These are phyloP conservation scores for Polyommatus icarus DNA, from an alignment of 2,888 invertebrate genomes.

Conservation along the genomic window DNA sequence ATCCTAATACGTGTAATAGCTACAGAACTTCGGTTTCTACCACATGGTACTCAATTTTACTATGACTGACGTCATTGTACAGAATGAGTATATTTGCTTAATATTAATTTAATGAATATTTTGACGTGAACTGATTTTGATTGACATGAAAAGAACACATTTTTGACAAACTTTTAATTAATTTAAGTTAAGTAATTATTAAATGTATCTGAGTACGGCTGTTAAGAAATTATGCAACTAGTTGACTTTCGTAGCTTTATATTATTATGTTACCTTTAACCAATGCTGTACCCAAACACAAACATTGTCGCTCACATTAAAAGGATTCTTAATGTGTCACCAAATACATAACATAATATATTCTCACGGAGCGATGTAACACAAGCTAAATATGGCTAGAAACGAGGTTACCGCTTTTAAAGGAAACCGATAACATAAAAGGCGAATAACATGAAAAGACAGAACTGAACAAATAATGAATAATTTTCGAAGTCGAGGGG, in stretches of 20 bases:
- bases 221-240: too few species aligned
- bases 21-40: too few species aligned
- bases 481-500: constrained; percentile 3
- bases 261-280: not conserved
- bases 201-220: too few species aligned
- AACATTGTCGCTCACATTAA: not conserved
- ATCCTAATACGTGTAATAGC: not conserved
- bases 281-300: not conserved
- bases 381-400: not conserved
- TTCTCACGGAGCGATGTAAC: not conserved
- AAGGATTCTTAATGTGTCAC: not conserved
- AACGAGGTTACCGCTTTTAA: constrained; percentile 6
- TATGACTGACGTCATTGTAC: too few species aligned
- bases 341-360: not conserved
- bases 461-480: constrained; percentile 19
- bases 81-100: too few species aligned
- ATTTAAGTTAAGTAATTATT: too few species aligned
- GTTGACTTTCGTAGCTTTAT: too few species aligned
- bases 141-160: too few species aligned
- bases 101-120: too few species aligned
- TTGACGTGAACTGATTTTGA: too few species aligned
- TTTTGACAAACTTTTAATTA: too few species aligned
- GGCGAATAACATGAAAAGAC: constrained; percentile 5
- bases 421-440: constrained; percentile 5
- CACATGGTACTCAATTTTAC: too few species aligned